Evolutionary conservation across 2,797 vertebrate species (phyloP), one percentile per base, ranked within the genome.

Genomic region (Hydrocynus forskahlii): DNA sequence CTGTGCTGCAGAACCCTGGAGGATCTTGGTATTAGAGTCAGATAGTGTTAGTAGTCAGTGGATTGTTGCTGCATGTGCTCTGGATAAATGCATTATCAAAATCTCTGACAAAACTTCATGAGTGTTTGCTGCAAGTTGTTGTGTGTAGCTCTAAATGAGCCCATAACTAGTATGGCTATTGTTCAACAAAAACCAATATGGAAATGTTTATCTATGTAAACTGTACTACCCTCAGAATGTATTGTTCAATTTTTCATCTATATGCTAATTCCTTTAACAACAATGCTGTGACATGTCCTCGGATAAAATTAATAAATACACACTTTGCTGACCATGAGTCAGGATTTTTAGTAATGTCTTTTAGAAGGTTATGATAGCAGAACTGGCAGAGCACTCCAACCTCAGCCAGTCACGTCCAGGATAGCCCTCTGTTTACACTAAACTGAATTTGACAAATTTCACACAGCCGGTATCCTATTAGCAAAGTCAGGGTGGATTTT

Each of bases 361-460:
- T 38, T 35, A 35, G 45, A 45, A n/a, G 13, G 19, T 45, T 29
- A 43, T 50, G 71, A 59, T 35, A 60, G 38, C 29, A 74, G 13
- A 73, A 16, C 14, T 66, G 71, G 62, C 16, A 45, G 72, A 68
- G 16, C 29, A 38, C 43, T 52, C 48, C 68, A 50, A 2, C 14
- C 45, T 23, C 38, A 38, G 48, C 35, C 54, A 29, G 16, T 59
- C 19, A 52, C 64, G 38, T 45, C 25, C 72, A 52, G 12, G 7
- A 59, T 8, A 80, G 7, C 14, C 21, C 60, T 59, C 1, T 38
- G 19, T 55, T 75, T 75, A 75, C 43, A 38, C 52, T 57, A 59
- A 74, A 68, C 50, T 52, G 73, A 38, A 55, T 59, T 38, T 74
- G 52, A 76, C 55, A 48, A 45, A 59, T 73, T 78, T 73, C 25